Percentiles rank a stretch among this genome's conserved stretches.
phyloP scores from a whole-genome alignment of 2,797 vertebrate species.

The Gadopsis bispinosus region DNA sequence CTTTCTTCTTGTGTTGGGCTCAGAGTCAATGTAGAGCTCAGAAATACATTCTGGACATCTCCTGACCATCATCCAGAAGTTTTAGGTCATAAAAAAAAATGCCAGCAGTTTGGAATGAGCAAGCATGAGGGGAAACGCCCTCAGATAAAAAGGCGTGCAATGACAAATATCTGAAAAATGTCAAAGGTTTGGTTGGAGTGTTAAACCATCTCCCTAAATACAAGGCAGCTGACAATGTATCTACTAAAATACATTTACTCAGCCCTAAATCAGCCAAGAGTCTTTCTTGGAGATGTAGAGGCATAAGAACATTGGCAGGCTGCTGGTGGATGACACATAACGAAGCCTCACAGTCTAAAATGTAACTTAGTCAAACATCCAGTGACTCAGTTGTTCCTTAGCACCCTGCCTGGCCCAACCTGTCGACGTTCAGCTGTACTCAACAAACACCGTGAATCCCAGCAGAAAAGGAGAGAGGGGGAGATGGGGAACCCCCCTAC shows the following conservation, averaged over 20 bases:
- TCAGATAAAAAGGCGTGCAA: neutral
- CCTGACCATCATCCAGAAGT: neutral
- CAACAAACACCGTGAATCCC: slow-evolving; percentile 59
- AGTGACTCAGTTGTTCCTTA: slow-evolving; percentile 82
- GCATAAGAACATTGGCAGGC: slow-evolving; percentile 1
- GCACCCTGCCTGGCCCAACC: slow-evolving; percentile 65
- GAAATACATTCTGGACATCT: neutral
- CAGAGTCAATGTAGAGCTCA: neutral
- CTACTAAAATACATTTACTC: neutral
- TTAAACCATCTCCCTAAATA: neutral
- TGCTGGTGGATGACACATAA: slow-evolving; percentile 32
- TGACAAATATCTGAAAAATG: neutral
- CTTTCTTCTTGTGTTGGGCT: slow-evolving; percentile 1
- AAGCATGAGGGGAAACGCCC: neutral
- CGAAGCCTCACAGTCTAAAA: slow-evolving; percentile 35
- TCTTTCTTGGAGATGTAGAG: neutral
- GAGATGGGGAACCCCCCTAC: slow-evolving; percentile 44
- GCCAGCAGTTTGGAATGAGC: neutral
- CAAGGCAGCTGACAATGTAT: neutral
- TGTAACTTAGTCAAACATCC: slow-evolving; percentile 48
- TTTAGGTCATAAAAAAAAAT: slow-evolving; percentile 7
- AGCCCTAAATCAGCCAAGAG: neutral
- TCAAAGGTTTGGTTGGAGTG: neutral
- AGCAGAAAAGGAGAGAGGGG: slow-evolving; percentile 25
- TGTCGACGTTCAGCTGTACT: slow-evolving; percentile 39